phyloP scores from a whole-genome alignment of 2,888 invertebrate species.

The Cheilosia vernalis region DNA sequence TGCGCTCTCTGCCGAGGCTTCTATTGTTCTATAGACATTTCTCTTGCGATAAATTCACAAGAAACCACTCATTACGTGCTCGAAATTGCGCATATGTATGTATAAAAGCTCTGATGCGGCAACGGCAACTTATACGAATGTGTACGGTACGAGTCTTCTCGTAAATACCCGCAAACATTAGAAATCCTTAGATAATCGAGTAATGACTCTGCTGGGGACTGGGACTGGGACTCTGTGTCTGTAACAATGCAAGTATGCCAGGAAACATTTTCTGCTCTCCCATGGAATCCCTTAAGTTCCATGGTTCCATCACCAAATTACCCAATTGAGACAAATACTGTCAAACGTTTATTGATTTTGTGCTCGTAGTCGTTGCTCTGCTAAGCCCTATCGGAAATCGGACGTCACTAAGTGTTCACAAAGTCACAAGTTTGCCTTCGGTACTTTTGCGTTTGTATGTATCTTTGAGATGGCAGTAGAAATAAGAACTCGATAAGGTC shows the following conservation, averaged over 20 bases:
- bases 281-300: neutral
- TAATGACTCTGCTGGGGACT: no score
- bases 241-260: no score
- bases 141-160: no score
- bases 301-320: slow-evolving; percentile 9
- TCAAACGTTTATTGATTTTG: slow-evolving; percentile 48
- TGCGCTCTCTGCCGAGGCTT: neutral
- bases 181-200: no score
- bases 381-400: slow-evolving; percentile 30
- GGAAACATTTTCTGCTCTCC: neutral
- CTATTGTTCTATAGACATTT: neutral
- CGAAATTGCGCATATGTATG: no score
- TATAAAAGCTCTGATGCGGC: no score
- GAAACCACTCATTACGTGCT: no score
- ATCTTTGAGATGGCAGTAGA: neutral
- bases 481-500: neutral
- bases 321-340: slow-evolving; percentile 36
- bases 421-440: neutral
- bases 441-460: neutral
- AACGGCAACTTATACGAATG: no score
- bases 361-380: slow-evolving; percentile 26
- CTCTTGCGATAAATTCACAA: neutral
- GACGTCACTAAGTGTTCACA: slow-evolving; percentile 4
- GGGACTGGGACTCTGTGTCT: neutral
- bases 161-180: no score